Evolutionary conservation across 1,140 invertebrate species (phyloP), one percentile per base, ranked within the genome.

Genomic region (Sarcophaga peregrina): DNA sequence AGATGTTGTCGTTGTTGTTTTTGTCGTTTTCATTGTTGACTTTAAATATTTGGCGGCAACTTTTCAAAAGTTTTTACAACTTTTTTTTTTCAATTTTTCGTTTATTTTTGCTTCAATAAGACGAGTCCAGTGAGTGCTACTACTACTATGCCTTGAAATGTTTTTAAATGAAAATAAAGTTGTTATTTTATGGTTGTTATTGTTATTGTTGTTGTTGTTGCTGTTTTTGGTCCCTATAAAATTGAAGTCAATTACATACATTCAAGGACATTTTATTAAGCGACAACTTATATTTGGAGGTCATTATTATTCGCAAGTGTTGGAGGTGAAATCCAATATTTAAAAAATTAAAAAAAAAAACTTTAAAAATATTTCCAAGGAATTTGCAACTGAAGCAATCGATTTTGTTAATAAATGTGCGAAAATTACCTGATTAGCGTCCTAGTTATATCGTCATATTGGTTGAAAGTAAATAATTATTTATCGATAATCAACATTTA

Each of bases 261-360:
- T 58, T 58, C 54, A 58, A 58, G 54, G 54, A 58, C 54, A 58
- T n/a, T 58, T 58, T 13, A 58, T 58, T 15, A 58, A 58, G 25
- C 25, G 54, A 58, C 54, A 58, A 37, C 25, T 37, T n/a, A 13
- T n/a, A n/a, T 4, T n/a, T 5, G 7, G 15, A 58, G 15, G 54
- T 58, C 13, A 58, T 58, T 58, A 58, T 58, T 58, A 58, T 58
- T n/a, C 15, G n/a, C 3, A 58, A 58, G 15, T 58, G 5, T 37
- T 37, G 25, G 25, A 37, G 25, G 25, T 37, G 25, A 37, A 37
- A 37, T 4, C 25, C 25, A 37, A n/a, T n/a, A n/a, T 15, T 58
- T 58, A n/a, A 58, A 58, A 58, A 58, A n/a, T n/a, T 4, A 58
- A 58, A n/a, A 58, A 58, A 58, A 58, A 13, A 58, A 58, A 13